Evolutionary conservation across 1,140 invertebrate genomes (phyloP), one percentile per base, ranked within the genome.

Genomic region (Drosophila dunni): DNA sequence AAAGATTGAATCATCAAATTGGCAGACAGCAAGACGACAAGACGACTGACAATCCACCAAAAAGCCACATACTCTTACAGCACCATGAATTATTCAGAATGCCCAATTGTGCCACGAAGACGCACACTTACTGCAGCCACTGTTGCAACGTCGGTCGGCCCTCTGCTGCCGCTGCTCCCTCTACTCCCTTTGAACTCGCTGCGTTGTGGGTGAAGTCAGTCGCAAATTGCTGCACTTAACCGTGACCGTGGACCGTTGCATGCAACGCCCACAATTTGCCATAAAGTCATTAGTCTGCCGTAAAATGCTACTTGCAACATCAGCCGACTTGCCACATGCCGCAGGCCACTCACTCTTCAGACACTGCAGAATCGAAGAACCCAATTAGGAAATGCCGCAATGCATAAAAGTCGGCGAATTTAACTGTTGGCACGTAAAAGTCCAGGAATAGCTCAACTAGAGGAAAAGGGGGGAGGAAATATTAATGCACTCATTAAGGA

Each of bases 1-100:
- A 29, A 29, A 4, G 54, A 75, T 75, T 75, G 73, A 71, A 75
- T 71, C 68, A 75, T 65, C 68, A 65, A 54, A 33, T 60, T 65
- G 53, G 60, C 67, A 64, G 54, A 63, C 73, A 40, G 42, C 46
- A 70, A 42, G 66, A 51, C 66, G 53, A 45, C 60, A 42, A 29
- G 24, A 29, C 3, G 45, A 36, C 11, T 29, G 10, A 11, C 8
- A 9, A 33, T 33, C 33, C 13, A 29, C 29, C 38, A 58, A 58
- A 10, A 29, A 20, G 20, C 54, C 17, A 42, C 45, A 29, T 10
- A 13, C 42, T 15, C 3, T 10, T 9, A 44, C 7, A 20, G 24
- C 2, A 5, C 24, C 60, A 75, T 75, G 67, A 75, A 75, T 75
- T 58, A 75, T 75, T 70, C 67, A 75, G 36, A 40, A 51, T 29